phyloP scores from a whole-genome alignment of 2,113 vertebrate genomes.

The Manacus vitellinus region DNA sequence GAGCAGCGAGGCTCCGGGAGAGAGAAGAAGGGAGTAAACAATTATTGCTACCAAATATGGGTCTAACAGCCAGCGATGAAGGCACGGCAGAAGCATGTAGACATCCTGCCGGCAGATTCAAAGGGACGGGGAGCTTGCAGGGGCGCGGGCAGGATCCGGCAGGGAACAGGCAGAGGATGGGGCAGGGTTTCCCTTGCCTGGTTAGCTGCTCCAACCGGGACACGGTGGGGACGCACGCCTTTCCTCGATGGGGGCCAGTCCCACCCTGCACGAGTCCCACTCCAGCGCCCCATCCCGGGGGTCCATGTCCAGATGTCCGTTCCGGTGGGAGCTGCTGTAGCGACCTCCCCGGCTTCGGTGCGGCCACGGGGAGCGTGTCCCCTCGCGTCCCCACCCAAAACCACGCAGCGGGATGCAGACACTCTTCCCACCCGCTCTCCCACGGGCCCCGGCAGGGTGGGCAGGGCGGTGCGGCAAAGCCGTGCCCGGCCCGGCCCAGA shows the following conservation, averaged over 20 bases:
- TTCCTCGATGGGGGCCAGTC: fast-evolving
- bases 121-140: not conserved
- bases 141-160: not conserved
- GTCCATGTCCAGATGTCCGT: not conserved
- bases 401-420: not conserved
- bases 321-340: not conserved
- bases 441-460: not conserved
- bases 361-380: not conserved
- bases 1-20: not conserved
- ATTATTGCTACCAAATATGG: slow-evolving; percentile 71
- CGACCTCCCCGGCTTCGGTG: no score
- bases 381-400: not conserved
- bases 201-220: not conserved
- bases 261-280: not conserved
- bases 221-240: not conserved
- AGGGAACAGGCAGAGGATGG: not conserved
- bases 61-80: slow-evolving; percentile 53
- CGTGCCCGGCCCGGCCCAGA: no score
- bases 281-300: not conserved
- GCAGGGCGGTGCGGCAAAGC: no score
- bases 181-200: not conserved
- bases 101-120: slow-evolving; percentile 57
- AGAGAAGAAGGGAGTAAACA: slow-evolving; percentile 49
- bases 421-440: not conserved
- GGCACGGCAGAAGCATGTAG: slow-evolving; percentile 27